Evolutionary conservation across 2,888 invertebrate genomes (phyloP), one percentile per base, ranked within the genome.

Genomic region (Lydus trimaculatus): DNA sequence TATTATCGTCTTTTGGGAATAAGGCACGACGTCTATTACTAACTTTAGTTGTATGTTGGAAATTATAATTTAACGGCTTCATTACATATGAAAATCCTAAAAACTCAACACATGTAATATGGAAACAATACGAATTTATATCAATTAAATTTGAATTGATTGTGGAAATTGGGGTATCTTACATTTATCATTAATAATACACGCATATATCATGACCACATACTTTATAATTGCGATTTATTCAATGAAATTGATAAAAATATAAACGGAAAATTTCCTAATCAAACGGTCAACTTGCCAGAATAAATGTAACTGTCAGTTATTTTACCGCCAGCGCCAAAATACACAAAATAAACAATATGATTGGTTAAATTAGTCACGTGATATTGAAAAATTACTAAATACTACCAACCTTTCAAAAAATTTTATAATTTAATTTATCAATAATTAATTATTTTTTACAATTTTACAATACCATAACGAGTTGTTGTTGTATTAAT

Each of bases 21-120:
- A 91, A 85, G 73, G 89, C 88, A 73, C 91, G 89, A 78, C 91
- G 90, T 31, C 91, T 86, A 73, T 90, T 90, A 0, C 89, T 87
- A 81, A 90, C 86, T 77, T 88, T 88, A 2, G 90, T 89, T 1
- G 91, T 90, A 72, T 87, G 87, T 59, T 75, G 65, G 64, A 70
- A 69, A 43, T 43, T 72, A 13, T 36, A 52, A 33, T 64, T 58
- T 31, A 66, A 63, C 17, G 70, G 65, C 70, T 70, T 67, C 70
- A 70, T 70, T 52, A 67, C 70, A 70, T 25, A 17, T 13, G 58
- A 28, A 59, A 9, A 15, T 15, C 31, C 60, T 15, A 31, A 1
- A 31, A 60, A 31, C 13, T 15, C 17, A 28, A 48, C 48, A 20
- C 9, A 48, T 9, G 7, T 9, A 17, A 20, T 6, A 43, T 0